Conservation (phyloP, 2,888 invertebrate species). For the Melanotus villosus region DNA sequence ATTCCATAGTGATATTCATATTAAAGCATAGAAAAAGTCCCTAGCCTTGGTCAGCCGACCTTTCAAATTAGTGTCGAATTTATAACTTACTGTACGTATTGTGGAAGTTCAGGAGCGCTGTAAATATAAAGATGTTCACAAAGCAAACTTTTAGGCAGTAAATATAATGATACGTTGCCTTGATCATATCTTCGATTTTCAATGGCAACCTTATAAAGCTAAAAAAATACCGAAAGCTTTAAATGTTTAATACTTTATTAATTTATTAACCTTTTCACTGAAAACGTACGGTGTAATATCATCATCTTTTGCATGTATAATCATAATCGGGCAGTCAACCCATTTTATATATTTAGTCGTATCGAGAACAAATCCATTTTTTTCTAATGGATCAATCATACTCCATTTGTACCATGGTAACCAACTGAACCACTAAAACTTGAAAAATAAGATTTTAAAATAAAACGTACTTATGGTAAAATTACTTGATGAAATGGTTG, state of each 20-base stretch:
- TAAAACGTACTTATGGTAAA: too few relatives aligned
- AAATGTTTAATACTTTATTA: too few relatives aligned
- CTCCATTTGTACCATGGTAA: slow-evolving; percentile 87
- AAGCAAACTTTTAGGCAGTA: slow-evolving; percentile 53
- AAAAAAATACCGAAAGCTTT: too few relatives aligned
- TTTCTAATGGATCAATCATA: slow-evolving; percentile 83
- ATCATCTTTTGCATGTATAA: slow-evolving; percentile 63
- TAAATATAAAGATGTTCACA: slow-evolving; percentile 59
- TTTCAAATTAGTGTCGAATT: too few relatives aligned
- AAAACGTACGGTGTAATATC: slow-evolving; percentile 58
- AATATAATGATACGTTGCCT: slow-evolving; percentile 56
- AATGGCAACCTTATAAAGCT: slow-evolving; percentile 53
- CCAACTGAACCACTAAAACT: slow-evolving; percentile 57
- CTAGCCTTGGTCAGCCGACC: too few relatives aligned
- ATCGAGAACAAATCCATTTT: slow-evolving; percentile 81
- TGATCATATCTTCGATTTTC: slow-evolving; percentile 49
- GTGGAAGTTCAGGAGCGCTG: slow-evolving; percentile 55
- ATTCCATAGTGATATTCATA: too few relatives aligned
- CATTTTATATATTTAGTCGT: slow-evolving; percentile 80
- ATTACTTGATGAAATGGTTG: too few relatives aligned
- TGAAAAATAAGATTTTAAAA: too few relatives aligned
- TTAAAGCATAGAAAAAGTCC: too few relatives aligned
- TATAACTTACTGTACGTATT: slow-evolving; percentile 24
- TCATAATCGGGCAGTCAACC: slow-evolving; percentile 83
- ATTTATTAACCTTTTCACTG: slow-evolving; percentile 60